Evolutionary conservation across 1,140 invertebrate species (phyloP).

Genomic region (Neodiprion virginianus): DNA sequence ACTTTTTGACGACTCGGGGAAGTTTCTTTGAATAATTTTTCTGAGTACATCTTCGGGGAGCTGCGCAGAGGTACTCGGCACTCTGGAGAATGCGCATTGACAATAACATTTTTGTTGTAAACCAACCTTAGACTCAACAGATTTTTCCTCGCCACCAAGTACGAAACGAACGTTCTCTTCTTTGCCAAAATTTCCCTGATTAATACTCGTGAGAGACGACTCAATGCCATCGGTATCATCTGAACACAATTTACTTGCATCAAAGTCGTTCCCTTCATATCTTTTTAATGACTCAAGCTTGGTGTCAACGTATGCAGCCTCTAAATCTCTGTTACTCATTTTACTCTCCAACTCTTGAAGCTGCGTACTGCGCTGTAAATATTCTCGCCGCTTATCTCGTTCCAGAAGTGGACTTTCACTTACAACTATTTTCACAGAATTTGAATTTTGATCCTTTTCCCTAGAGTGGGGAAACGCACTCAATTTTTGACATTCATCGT

Average conservation of each 20-base stretch:
- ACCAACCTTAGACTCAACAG: conserved; percentile 57
- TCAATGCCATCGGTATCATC: conserved; percentile 34
- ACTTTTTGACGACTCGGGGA: conserved; percentile 54
- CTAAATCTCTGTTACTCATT: conserved; percentile 24
- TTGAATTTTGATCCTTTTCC: conserved; percentile 36
- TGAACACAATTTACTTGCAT: conserved; percentile 36
- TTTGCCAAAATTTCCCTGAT: conserved; percentile 21
- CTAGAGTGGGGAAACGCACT: conserved; percentile 15
- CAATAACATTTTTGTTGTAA: conserved; percentile 36
- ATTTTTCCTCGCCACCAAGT: conserved; percentile 76
- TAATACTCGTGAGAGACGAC: conserved; percentile 20
- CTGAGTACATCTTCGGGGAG: conserved; percentile 48
- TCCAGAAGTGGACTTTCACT: conserved; percentile 31
- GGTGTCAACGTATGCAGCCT: conserved; percentile 35
- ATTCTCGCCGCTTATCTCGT: conserved; percentile 26
- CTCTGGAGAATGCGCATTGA: conserved; percentile 46
- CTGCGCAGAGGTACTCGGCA: conserved; percentile 52
- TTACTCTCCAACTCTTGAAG: conserved; percentile 38
- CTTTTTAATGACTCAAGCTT: conserved; percentile 33
- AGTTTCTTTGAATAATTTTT: conserved; percentile 55
- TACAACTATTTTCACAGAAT: conserved; percentile 50
- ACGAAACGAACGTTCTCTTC: conserved; percentile 72
- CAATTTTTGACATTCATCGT: conserved; percentile 19
- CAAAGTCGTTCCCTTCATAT: conserved; percentile 19
- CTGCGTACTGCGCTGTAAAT: not conserved